Evolutionary conservation across 2,113 vertebrate genomes (phyloP).

Genomic region (Prunella himalayana): DNA sequence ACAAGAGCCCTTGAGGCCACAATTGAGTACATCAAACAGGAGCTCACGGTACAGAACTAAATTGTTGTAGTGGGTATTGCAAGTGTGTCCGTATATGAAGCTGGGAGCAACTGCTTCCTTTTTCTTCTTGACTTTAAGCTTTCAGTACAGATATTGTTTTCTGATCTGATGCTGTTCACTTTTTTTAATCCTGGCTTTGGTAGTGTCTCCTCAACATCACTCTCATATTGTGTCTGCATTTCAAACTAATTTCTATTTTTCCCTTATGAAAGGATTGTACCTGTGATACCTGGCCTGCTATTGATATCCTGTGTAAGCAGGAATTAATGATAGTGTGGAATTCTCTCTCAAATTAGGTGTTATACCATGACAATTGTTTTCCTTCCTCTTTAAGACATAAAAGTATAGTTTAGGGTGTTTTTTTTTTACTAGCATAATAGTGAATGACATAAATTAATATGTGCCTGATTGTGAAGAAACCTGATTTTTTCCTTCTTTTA

Average conservation of each 20-base stretch:
- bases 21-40: constrained; percentile 97
- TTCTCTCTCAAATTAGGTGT: not conserved
- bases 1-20: constrained; percentile 95
- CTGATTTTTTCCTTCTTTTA: not conserved
- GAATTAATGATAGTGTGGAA: not conserved
- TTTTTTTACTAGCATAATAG: not conserved
- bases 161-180: not conserved
- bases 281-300: not conserved
- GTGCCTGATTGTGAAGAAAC: not conserved
- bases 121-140: not conserved
- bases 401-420: accelerated
- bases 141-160: not conserved
- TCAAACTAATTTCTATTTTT: not conserved
- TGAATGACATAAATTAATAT: not conserved
- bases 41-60: constrained; percentile 84
- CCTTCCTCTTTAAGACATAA: not conserved
- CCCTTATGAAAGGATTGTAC: not conserved
- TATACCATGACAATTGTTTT: not conserved
- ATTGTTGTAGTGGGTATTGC: not conserved
- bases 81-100: not conserved
- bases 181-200: not conserved
- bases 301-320: not conserved
- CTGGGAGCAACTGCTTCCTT: not conserved
- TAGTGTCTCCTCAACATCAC: not conserved
- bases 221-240: not conserved